Conservation (phyloP, 1,140 invertebrate species). For the Brachionus rotundiformis region DNA sequence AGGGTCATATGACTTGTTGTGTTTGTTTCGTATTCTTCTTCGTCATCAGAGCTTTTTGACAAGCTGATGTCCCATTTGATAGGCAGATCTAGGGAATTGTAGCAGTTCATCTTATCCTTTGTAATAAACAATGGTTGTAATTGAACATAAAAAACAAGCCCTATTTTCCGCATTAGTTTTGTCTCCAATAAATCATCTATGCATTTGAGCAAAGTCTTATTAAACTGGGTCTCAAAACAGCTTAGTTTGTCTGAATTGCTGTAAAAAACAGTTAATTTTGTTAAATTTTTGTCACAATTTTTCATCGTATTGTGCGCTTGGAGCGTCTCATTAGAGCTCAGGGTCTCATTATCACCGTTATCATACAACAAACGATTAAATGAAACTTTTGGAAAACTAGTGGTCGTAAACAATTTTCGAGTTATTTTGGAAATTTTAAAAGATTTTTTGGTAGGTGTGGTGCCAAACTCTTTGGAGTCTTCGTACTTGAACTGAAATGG, state of each 20-base stretch:
- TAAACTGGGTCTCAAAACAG: conserved; percentile 30
- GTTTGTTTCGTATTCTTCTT: neutral
- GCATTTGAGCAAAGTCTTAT: conserved; percentile 27
- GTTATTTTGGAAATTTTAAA: conserved; percentile 20
- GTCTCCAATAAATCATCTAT: conserved; percentile 30
- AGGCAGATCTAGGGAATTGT: neutral
- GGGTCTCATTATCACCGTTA: neutral
- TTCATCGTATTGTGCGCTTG: neutral
- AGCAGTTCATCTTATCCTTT: conserved; percentile 43
- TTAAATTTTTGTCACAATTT: conserved; percentile 45
- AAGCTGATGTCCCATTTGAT: neutral
- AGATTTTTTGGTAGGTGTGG: neutral
- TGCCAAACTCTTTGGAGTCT: neutral
- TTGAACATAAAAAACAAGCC: conserved; percentile 13
- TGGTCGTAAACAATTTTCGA: neutral
- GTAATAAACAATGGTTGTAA: conserved; percentile 47
- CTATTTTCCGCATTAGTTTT: conserved; percentile 45
- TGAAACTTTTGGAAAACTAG: neutral
- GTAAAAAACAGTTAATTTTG: conserved; percentile 42
- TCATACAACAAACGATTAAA: neutral
- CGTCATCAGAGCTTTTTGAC: neutral
- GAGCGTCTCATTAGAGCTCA: neutral
- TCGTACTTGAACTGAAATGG: conserved; percentile 46
- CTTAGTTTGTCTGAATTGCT: neutral
- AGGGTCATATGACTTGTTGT: neutral